A percentile compares a stretch with the other conserved stretches of the same genome.
These are phyloP conservation scores for Prunella strophiata DNA, from an alignment of 2,797 vertebrate species.

Conservation along the genomic window DNA sequence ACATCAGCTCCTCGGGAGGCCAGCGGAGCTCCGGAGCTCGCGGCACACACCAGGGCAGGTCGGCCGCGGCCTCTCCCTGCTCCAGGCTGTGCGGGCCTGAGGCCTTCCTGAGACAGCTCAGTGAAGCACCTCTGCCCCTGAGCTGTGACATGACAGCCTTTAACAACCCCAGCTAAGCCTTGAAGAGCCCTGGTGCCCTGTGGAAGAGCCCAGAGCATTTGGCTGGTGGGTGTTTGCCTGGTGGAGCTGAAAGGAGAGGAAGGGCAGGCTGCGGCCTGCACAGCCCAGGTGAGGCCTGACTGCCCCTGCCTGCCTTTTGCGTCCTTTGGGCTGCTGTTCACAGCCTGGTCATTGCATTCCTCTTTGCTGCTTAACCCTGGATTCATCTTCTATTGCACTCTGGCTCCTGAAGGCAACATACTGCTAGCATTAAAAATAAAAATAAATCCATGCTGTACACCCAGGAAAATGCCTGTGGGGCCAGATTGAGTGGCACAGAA, in stretches of 20 bases:
- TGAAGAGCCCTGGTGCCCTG: neutral
- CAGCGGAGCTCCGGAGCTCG: neutral
- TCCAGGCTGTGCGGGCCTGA: neutral
- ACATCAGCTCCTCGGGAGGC: neutral
- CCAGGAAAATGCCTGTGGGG: neutral
- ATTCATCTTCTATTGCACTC: neutral
- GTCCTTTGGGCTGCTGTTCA: neutral
- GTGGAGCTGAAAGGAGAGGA: neutral
- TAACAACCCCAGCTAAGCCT: neutral
- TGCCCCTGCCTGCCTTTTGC: neutral
- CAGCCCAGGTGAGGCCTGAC: neutral
- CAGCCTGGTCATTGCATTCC: neutral
- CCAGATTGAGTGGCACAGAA: neutral
- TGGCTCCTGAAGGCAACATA: neutral
- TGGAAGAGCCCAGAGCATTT: neutral
- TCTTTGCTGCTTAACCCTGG: neutral
- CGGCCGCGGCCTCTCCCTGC: neutral
- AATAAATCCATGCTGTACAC: neutral
- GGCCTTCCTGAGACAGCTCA: neutral
- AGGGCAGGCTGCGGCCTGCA: fast-evolving
- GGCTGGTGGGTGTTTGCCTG: neutral
- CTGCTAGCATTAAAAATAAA: neutral
- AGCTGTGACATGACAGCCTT: neutral
- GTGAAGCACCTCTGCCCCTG: neutral
- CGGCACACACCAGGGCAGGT: neutral